A percentile compares a stretch with the other conserved stretches of the same genome.
phyloP scores from a whole-genome alignment of 1,140 invertebrate species.

The Drusus annulatus region DNA sequence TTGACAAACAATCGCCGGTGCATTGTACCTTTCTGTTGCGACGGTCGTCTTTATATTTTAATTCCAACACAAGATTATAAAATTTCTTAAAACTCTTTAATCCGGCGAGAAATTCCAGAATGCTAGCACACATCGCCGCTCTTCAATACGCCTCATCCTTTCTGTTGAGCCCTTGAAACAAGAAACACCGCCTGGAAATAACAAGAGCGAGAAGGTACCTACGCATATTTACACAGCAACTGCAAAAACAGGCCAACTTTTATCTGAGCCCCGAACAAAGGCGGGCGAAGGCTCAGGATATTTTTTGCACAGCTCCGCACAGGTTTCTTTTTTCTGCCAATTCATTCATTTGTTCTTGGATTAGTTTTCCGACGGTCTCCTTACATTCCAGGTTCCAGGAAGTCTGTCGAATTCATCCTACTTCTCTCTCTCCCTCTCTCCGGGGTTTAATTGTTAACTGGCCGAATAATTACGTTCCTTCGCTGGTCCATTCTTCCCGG shows the following conservation, averaged over 20 bases:
- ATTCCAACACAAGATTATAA: conserved; percentile 17
- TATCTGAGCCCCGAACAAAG: conserved; percentile 30
- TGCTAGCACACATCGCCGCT: neutral
- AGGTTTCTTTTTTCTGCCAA: conserved; percentile 33
- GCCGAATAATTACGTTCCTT: conserved; percentile 33
- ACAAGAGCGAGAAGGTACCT: neutral
- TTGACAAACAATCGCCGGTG: neutral
- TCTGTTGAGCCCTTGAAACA: conserved; percentile 10
- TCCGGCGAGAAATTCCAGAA: conserved; percentile 17
- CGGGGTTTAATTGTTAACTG: conserved; percentile 31
- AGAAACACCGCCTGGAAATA: conserved; percentile 17
- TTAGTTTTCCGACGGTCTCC: conserved; percentile 35
- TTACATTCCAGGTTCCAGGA: conserved; percentile 27
- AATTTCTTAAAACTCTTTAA: conserved; percentile 16
- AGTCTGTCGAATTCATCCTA: conserved; percentile 3
- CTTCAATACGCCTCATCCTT: conserved; percentile 19
- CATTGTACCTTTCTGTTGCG: neutral
- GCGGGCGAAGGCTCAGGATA: conserved; percentile 1
- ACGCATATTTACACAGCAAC: neutral
- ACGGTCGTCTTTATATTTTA: neutral
- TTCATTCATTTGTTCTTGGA: conserved; percentile 34
- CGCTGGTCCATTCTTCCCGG: conserved; percentile 18
- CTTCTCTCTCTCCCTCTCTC: conserved; percentile 8
- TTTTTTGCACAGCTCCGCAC: conserved; percentile 16
- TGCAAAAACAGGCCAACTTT: conserved; percentile 36